These are phyloP conservation scores for Meloidogyne exigua DNA, from an alignment of 1,140 invertebrate genomes.

Conservation along the genomic window DNA sequence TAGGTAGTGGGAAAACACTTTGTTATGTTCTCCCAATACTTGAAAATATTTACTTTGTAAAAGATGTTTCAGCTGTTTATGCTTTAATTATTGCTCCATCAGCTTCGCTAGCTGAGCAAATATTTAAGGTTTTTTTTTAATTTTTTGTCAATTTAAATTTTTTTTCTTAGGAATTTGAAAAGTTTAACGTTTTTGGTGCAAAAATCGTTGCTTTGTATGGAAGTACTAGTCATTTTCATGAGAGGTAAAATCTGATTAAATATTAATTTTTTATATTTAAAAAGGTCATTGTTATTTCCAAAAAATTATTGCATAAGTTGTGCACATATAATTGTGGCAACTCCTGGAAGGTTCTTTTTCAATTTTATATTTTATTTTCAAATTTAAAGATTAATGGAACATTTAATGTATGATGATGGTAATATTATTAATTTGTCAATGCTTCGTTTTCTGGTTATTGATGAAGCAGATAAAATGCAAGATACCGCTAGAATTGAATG, in stretches of 20 bases:
- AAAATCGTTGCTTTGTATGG: slow-evolving; percentile 38
- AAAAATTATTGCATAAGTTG: slow-evolving; percentile 14
- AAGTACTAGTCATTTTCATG: slow-evolving; percentile 29
- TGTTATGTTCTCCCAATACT: slow-evolving; percentile 49
- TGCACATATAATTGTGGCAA: slow-evolving; percentile 44
- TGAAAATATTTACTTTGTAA: slow-evolving; percentile 30
- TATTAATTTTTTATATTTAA: background rate
- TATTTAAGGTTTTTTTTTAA: slow-evolving; percentile 40
- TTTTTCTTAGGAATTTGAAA: slow-evolving; percentile 41
- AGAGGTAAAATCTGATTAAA: slow-evolving; percentile 17
- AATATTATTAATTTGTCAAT: slow-evolving; percentile 31
- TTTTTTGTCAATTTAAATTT: slow-evolving; percentile 20
- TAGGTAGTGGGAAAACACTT: slow-evolving; percentile 50
- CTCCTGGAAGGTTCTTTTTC: slow-evolving; percentile 36
- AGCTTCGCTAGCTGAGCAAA: slow-evolving; percentile 37
- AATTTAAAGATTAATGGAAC: slow-evolving; percentile 40
- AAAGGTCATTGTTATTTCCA: slow-evolving; percentile 27
- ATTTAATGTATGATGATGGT: slow-evolving; percentile 38
- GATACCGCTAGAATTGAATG: slow-evolving; percentile 46
- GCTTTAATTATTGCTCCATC: slow-evolving; percentile 46
- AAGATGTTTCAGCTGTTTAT: slow-evolving; percentile 30
- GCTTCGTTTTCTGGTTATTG: slow-evolving; percentile 46
- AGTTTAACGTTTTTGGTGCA: slow-evolving; percentile 33
- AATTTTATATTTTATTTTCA: background rate
- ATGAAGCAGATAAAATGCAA: slow-evolving; percentile 49